Evolutionary conservation across 35 echinoderm and acorn worm genomes (phyloP).

Genomic region (Apostichopus californicus): DNA sequence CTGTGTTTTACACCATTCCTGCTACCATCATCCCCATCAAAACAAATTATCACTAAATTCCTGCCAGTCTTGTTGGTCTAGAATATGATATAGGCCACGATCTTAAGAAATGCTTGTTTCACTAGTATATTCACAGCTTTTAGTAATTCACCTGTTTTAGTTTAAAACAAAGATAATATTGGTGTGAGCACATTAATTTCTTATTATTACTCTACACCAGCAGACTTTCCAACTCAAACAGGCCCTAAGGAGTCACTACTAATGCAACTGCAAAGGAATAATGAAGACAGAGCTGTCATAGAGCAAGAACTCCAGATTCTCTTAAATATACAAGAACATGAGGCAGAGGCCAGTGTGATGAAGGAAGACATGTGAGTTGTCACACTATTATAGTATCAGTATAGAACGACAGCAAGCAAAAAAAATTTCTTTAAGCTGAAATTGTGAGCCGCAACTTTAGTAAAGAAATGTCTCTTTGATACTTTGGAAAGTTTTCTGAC

Average conservation of each 20-base stretch:
- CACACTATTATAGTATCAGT: too few relatives aligned
- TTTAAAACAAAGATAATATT: neutral
- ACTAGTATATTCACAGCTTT: neutral
- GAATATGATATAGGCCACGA: neutral
- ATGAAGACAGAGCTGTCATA: neutral
- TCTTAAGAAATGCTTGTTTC: neutral
- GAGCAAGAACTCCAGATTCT: conserved; percentile 1
- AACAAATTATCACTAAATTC: neutral
- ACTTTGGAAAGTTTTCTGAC: too few relatives aligned
- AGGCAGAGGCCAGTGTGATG: neutral
- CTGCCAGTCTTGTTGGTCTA: neutral
- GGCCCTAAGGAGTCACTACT: neutral
- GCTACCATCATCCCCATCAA: neutral
- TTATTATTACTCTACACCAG: neutral
- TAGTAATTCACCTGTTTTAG: neutral
- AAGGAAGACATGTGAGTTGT: neutral
- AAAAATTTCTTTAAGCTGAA: too few relatives aligned
- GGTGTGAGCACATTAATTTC: neutral
- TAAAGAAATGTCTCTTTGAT: too few relatives aligned
- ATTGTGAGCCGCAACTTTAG: too few relatives aligned
- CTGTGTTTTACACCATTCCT: neutral
- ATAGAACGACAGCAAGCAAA: too few relatives aligned
- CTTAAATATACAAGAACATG: neutral
- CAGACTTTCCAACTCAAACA: neutral
- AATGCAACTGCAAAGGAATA: neutral